These are phyloP conservation scores for Capitella teleta DNA, from an alignment of 1,140 invertebrate species.

Conservation along the genomic window DNA sequence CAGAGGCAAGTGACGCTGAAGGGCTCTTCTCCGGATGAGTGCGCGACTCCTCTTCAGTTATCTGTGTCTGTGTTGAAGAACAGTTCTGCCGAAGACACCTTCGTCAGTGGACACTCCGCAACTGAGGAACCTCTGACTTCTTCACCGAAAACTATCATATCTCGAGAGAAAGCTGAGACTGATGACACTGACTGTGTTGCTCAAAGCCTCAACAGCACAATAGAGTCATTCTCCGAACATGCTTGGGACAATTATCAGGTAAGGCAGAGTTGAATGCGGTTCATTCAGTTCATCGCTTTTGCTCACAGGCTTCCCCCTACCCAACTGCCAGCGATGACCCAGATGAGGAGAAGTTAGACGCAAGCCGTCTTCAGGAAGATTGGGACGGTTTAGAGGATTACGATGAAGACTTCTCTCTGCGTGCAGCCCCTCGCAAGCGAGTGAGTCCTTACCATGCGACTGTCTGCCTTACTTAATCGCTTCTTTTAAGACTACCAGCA, in stretches of 20 bases:
- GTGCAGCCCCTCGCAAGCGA: not conserved
- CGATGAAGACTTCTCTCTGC: not conserved
- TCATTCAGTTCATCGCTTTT: constrained; percentile 9
- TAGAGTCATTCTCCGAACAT: constrained; percentile 72
- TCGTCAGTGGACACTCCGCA: not conserved
- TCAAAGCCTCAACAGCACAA: constrained; percentile 26
- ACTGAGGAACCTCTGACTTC: not conserved
- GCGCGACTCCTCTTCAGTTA: not conserved
- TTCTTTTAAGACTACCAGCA: not conserved
- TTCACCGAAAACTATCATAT: not conserved
- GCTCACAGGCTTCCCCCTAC: constrained; percentile 19
- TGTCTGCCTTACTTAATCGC: not conserved
- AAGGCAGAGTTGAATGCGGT: not conserved
- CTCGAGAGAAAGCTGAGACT: not conserved
- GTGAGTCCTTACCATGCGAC: not conserved
- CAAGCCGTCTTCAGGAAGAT: constrained; percentile 19
- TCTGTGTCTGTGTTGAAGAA: not conserved
- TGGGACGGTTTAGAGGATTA: not conserved
- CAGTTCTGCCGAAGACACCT: not conserved
- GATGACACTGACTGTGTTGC: not conserved
- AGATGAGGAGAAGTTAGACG: constrained; percentile 20
- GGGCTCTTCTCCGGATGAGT: not conserved
- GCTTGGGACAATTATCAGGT: constrained; percentile 53
- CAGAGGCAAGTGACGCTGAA: not conserved
- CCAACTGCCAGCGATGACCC: constrained; percentile 22